phyloP scores from a whole-genome alignment of 2,113 vertebrate genomes.

The Phrynocephalus versicolor region DNA sequence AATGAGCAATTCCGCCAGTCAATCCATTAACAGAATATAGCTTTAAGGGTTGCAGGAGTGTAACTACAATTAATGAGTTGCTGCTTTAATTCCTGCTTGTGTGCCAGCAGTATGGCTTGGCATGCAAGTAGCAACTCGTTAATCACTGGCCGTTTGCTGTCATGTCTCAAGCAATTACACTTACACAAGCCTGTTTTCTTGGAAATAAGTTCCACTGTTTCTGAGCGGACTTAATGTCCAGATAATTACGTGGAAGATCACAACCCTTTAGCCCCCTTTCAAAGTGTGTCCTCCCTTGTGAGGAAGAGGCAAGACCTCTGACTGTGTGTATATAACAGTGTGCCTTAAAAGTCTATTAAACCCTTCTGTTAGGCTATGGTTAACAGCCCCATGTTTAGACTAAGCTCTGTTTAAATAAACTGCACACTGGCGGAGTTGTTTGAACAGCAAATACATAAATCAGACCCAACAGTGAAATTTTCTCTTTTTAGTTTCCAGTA shows the following conservation, averaged over 20 bases:
- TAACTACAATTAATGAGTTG: too few relatives aligned
- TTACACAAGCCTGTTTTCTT: neutral
- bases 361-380: neutral
- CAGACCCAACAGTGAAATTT: neutral
- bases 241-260: neutral
- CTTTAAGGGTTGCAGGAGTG: too few relatives aligned
- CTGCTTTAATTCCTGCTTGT: too few relatives aligned
- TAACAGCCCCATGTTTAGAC: neutral
- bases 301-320: neutral
- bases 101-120: too few relatives aligned
- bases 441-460: neutral
- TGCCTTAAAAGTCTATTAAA: neutral
- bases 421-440: neutral
- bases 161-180: too few relatives aligned
- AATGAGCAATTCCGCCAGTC: too few relatives aligned
- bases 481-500: neutral
- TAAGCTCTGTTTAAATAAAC: neutral
- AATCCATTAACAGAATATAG: too few relatives aligned
- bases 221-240: neutral
- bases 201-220: neutral
- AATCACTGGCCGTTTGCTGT: too few relatives aligned
- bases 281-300: neutral
- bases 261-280: neutral
- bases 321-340: neutral
- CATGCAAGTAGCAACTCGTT: too few relatives aligned